phyloP scores from a whole-genome alignment of 2,888 invertebrate genomes.

The Candidula unifasciata region DNA sequence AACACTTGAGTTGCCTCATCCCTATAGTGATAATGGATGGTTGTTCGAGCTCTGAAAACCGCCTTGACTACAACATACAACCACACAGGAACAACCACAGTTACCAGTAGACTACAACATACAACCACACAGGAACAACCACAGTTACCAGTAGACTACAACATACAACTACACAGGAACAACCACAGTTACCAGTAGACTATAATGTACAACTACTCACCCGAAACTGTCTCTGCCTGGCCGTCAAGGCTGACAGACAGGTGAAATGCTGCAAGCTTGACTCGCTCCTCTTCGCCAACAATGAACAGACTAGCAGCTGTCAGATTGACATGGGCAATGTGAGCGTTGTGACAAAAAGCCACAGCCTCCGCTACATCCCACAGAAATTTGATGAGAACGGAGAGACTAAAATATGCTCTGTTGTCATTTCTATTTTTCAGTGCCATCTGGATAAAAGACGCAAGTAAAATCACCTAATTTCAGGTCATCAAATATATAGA shows the following conservation, averaged over 20 bases:
- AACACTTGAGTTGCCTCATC: too few species aligned
- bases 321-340: slow-evolving; percentile 48
- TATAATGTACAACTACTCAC: not conserved
- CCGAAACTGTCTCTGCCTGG: not conserved
- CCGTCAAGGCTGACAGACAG: slow-evolving; percentile 33
- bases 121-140: too few species aligned
- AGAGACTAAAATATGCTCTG: not conserved
- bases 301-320: slow-evolving; percentile 49
- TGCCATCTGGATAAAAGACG: not conserved
- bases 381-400: not conserved
- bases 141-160: not conserved
- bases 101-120: too few species aligned
- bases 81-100: too few species aligned
- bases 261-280: slow-evolving; percentile 49
- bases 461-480: too few species aligned
- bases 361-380: slow-evolving; percentile 33
- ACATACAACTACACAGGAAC: not conserved
- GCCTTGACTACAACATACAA: too few species aligned
- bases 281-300: not conserved
- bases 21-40: too few species aligned
- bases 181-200: too few species aligned
- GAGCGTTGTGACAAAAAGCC: slow-evolving; percentile 41
- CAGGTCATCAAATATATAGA: too few species aligned
- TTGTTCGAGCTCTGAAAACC: too few species aligned
- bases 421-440: slow-evolving; percentile 2